These are phyloP conservation scores for Idaea straminata DNA, from an alignment of 2,888 invertebrate species.

Conservation along the genomic window DNA sequence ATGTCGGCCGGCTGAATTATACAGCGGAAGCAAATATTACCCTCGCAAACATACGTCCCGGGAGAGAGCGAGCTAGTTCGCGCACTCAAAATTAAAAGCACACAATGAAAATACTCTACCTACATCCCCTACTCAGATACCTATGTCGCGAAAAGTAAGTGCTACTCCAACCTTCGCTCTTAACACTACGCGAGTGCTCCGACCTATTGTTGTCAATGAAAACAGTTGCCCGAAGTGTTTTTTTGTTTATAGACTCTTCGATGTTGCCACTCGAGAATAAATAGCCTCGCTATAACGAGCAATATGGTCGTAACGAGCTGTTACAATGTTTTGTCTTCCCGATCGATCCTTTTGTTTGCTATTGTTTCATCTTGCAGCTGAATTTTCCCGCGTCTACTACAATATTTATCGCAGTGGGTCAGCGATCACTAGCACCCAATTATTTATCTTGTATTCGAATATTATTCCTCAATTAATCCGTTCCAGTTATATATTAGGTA, in stretches of 20 bases:
- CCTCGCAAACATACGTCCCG: constrained; percentile 81
- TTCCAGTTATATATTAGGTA: constrained; percentile 21
- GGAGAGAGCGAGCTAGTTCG: constrained; percentile 82
- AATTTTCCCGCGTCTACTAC: constrained; percentile 34
- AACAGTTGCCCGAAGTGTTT: constrained; percentile 75
- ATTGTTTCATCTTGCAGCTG: constrained; percentile 50
- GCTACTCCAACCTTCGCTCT: constrained; percentile 67
- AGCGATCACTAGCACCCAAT: constrained; percentile 8
- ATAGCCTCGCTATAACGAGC: constrained; percentile 72
- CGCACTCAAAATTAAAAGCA: constrained; percentile 84
- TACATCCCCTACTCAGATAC: constrained; percentile 68
- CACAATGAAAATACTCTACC: constrained; percentile 81
- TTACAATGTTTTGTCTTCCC: constrained; percentile 69
- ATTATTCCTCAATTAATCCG: constrained; percentile 26
- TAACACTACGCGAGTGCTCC: constrained; percentile 64
- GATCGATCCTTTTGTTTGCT: constrained; percentile 62
- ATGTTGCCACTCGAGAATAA: constrained; percentile 78
- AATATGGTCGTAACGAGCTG: constrained; percentile 71
- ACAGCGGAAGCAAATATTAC: constrained; percentile 82
- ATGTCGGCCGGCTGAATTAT: constrained; percentile 83
- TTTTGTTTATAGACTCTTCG: constrained; percentile 78
- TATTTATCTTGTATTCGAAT: constrained; percentile 23
- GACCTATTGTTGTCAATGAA: constrained; percentile 76
- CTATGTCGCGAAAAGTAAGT: constrained; percentile 78
- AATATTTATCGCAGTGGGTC: constrained; percentile 28